Conservation (phyloP, 2,888 invertebrate species). For the Drosophila histrio region DNA sequence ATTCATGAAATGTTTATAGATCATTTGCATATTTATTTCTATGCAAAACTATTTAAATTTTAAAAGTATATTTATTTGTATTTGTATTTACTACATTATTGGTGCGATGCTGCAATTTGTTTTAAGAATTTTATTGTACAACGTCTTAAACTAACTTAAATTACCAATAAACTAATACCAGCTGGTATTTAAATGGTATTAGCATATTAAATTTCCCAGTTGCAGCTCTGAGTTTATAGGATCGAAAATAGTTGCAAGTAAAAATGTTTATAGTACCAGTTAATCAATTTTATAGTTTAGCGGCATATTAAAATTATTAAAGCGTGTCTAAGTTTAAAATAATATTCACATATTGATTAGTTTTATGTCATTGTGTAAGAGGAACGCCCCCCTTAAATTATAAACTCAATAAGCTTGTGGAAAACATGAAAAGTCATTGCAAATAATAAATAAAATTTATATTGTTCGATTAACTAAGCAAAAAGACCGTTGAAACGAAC, state of each 20-base stretch:
- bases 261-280: slow-evolving; percentile 33
- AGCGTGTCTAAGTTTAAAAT: slow-evolving; percentile 11
- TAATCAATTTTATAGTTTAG: slow-evolving; percentile 29
- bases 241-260: not conserved
- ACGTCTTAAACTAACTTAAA: not conserved
- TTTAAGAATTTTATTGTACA: not conserved
- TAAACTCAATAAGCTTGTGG: slow-evolving; percentile 15
- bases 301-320: slow-evolving; percentile 8
- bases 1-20: no score
- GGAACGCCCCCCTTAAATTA: slow-evolving; percentile 11
- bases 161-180: not conserved
- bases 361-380: slow-evolving; percentile 4
- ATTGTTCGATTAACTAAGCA: slow-evolving; percentile 38
- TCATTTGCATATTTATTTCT: no score
- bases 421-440: slow-evolving; percentile 65
- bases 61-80: no score
- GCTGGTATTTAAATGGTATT: not conserved
- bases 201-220: not conserved
- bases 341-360: slow-evolving; percentile 25
- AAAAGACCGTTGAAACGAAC: slow-evolving; percentile 39
- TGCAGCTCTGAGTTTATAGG: not conserved
- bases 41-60: no score
- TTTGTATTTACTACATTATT: no score
- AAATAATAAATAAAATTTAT: slow-evolving; percentile 64
- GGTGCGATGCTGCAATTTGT: no score